A percentile compares a stretch with the other conserved stretches of the same genome.
Conservation (phyloP, 2,797 vertebrate species). For the Falco novaeseelandiae region DNA sequence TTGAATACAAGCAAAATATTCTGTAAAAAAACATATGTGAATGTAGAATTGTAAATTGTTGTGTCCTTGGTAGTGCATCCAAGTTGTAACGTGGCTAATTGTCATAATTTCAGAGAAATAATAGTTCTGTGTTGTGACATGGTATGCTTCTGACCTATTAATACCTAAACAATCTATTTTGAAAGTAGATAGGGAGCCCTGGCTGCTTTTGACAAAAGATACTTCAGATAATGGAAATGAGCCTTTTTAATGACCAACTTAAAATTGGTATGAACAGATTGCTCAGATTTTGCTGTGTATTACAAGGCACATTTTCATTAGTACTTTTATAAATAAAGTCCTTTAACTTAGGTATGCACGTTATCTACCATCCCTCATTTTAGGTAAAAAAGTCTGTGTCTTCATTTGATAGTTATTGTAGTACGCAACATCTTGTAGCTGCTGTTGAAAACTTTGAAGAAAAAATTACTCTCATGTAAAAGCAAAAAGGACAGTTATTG, state of each 20-base stretch:
- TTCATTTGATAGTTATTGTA: background rate
- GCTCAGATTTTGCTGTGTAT: background rate
- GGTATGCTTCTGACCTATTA: background rate
- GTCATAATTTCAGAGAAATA: background rate
- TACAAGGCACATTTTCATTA: background rate
- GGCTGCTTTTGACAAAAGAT: background rate
- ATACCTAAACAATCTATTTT: background rate
- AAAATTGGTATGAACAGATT: background rate
- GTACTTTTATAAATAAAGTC: background rate
- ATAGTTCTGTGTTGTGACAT: background rate
- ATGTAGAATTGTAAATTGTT: background rate
- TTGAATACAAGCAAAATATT: background rate
- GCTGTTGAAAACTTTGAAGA: background rate
- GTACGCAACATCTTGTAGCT: background rate
- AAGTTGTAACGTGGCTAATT: background rate
- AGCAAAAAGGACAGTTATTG: background rate
- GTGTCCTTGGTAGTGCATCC: background rate
- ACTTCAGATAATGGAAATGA: background rate
- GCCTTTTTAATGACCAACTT: background rate
- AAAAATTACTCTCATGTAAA: background rate
- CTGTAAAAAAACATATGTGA: background rate
- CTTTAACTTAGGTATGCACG: background rate
- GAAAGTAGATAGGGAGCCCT: background rate
- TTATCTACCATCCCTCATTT: background rate
- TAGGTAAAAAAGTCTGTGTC: background rate